Evolutionary conservation across 2,888 invertebrate genomes (phyloP), one percentile per base, ranked within the genome.

Genomic region (Mesorhabditis spiculigera): DNA sequence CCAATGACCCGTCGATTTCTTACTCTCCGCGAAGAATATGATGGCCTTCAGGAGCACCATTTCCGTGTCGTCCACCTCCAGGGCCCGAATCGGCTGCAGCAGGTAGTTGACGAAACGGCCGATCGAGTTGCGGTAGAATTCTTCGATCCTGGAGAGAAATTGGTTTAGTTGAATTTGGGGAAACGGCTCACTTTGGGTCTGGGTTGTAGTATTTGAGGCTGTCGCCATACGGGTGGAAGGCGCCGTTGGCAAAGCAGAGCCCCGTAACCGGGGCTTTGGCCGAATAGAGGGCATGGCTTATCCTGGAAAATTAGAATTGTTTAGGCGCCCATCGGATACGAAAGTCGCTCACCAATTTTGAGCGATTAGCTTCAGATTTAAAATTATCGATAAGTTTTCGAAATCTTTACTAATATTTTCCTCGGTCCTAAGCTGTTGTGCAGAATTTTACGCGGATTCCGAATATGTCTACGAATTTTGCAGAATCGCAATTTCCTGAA

Each of bases 171-270:
- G n/a, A 50, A 50, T 1, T 50, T 1, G 16, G 16, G 16, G 62
- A 67, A 62, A 16, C 28, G 43, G 61, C 28, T 44, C 43, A 75
- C 73, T 72, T 73, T 13, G 68, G 69, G 74, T 77, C 58, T 13
- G 58, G 58, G n/a, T 10, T 50, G 58, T 13, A 50, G 8, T n/a
- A n/a, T 50, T 50, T 10, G n/a, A 50, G 69, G 4, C 73, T 74
- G 13, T 68, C 72, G 41, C 66, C 72, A 43, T 73, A 71, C 45
- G 77, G 71, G 75, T 78, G 77, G 13, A 72, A 74, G 3, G 76
- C 70, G n/a, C 79, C 78, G 67, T 80, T 80, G 10, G 78, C 73
- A 65, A 78, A 78, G 62, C 75, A 73, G 6, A 80, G 70, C 13
- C 79, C 78, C 5, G 71, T 65, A 13, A 71, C 73, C 13, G 68